Evolutionary conservation across 2,113 vertebrate genomes (phyloP), one percentile per base, ranked within the genome.

Genomic region (Casuarius casuarius): DNA sequence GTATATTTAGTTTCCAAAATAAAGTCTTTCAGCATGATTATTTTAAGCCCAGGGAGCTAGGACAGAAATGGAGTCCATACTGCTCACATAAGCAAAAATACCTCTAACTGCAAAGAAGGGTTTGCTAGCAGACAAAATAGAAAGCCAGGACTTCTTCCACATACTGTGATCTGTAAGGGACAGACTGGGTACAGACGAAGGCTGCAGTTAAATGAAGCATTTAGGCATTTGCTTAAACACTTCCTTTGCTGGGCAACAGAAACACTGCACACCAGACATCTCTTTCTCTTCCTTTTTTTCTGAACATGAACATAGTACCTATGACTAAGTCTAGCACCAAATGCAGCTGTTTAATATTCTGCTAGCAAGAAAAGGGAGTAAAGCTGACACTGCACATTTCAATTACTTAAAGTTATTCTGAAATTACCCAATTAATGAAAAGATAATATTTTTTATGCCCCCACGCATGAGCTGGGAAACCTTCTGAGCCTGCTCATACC

Each of bases 201-300:
- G 14, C 87, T 89, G 72, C 71, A 28, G 40, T 66, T 73, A 82
- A 94, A 81, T 49, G 72, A 90, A 91, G 46, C 86, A 42, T 66
- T 81, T 29, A 61, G 78, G 58, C 49, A 51, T 9, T 62, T 62
- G 35, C 74, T 92, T 35, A 59, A 70, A 76, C 77, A 85, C 71
- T 91, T 95, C 92, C 94, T 95, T 65, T 80, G 74, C 89, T 71
- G 78, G 91, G 56, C 82, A 85, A 74, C 81, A 29, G 63, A n/a
- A 95, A 85, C 35, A 8, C 67, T 73, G 74, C 44, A 58, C 84
- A 46, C 65, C 89, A 95, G 77, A 76, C 74, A 0, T 54, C 92
- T 38, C 49, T 76, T 79, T 91, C 78, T 92, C 89, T 87, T 95
- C 89, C 87, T 89, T 95, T 59, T 31, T 94, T 95, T 74, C 92